Base-by-base conservation (phyloP, 1,140 invertebrate species). In the Mizuhopecten yessoensis region DNA sequence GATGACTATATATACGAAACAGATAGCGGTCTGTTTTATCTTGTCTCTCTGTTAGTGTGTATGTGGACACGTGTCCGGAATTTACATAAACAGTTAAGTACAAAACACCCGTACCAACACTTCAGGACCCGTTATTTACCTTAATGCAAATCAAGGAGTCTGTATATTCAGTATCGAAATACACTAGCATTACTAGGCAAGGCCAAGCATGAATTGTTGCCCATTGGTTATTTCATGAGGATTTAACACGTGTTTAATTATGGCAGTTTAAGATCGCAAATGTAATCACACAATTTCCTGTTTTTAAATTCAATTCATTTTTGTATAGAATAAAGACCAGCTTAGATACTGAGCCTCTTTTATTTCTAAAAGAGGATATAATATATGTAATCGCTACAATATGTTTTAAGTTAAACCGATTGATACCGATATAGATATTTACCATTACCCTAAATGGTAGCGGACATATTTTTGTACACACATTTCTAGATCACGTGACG, bases 141-240 rank as follows among this genome's bases (percentile, higher is more conserved):
- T 75, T 75, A 75, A 75, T 75, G 57, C 57, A 75, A n/a, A 75
- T 75, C 57, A 75, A 75, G 57, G 17, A 75, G 1, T 75, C 29
- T 75, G 57, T 75, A 75, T 75, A 75, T 75, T 75, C 29, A 75
- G 57, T 75, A 75, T 75, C 57, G 57, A 17, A n/a, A 75, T 75
- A 75, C 57, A 75, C 57, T 75, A 29, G 57, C 57, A 29, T 75
- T 75, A 29, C n/a, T 75, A n/a, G 29, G 23, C 57, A 75, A 75
- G 57, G 57, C 29, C n/a, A 75, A 7, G 0, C 57, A 17, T n/a
- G n/a, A 75, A n/a, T 75, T 9, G 15, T 1, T 75, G 57, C 3
- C 57, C 57, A 75, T 1, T 29, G n/a, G 23, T 0, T 75, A 17
- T n/a, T 5, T 75, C 23, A 75, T 9, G 23, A 9, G 57, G 57